Percentiles rank a stretch among this genome's conserved stretches.
These are phyloP conservation scores for Polyommatus icarus DNA, from an alignment of 2,888 invertebrate species.

Conservation along the genomic window DNA sequence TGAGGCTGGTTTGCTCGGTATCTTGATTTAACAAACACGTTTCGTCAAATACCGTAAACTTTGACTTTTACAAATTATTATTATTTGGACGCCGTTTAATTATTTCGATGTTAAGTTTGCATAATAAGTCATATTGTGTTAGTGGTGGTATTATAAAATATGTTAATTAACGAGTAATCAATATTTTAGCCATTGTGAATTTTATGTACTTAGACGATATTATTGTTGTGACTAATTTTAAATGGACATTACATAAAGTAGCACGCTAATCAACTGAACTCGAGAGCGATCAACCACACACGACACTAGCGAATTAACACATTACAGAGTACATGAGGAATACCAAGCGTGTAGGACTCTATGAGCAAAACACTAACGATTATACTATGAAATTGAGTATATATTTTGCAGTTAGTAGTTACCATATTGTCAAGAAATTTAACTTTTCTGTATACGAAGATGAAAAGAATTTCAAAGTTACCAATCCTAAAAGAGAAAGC, in stretches of 20 bases:
- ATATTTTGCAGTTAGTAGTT: background rate
- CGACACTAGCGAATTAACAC: constrained; percentile 22
- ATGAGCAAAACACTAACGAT: constrained; percentile 7
- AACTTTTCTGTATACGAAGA: background rate
- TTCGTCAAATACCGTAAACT: background rate
- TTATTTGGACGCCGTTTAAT: background rate
- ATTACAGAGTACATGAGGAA: background rate
- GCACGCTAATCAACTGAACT: background rate
- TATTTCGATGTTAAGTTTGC: background rate
- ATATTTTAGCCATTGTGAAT: background rate
- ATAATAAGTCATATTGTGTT: too few relatives aligned
- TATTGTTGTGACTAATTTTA: background rate
- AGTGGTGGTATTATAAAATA: too few relatives aligned
- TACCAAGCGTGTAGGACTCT: background rate
- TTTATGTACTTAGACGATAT: constrained; percentile 1
- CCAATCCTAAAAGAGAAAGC: background rate
- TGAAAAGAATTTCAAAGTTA: background rate
- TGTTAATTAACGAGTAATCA: background rate
- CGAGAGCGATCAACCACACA: constrained; percentile 24
- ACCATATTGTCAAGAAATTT: background rate
- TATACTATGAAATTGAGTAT: background rate
- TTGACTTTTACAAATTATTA: background rate
- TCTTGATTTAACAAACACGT: background rate
- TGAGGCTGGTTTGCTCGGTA: background rate
- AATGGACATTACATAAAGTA: background rate